Evolutionary conservation across 35 echinoderm and acorn worm genomes (phyloP).

Genomic region (Ptychodera flava): DNA sequence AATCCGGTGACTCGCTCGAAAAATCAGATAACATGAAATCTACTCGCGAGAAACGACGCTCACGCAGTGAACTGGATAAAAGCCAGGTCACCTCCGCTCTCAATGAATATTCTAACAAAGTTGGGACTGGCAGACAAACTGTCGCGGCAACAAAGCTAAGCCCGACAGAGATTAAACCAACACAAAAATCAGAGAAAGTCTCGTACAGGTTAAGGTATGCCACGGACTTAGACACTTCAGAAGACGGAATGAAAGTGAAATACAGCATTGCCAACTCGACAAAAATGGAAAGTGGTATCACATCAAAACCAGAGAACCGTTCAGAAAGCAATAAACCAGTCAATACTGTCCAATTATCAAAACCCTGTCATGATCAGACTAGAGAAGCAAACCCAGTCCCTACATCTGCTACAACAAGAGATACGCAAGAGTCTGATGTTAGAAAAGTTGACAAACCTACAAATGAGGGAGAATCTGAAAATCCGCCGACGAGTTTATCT

Average conservation of each 20-base stretch:
- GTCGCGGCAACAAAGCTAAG: background rate
- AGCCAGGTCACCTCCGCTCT: background rate
- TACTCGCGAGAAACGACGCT: background rate
- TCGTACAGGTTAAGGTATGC: background rate
- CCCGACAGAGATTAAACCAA: background rate
- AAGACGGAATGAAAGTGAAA: background rate
- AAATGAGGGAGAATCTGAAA: too few relatives aligned
- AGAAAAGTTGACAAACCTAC: too few relatives aligned
- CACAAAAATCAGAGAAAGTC: background rate
- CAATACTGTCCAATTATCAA: background rate
- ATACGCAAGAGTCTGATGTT: background rate
- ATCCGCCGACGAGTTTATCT: background rate
- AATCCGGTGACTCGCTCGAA: too few relatives aligned
- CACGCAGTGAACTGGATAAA: background rate
- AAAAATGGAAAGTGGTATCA: background rate
- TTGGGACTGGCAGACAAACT: background rate
- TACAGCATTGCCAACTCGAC: background rate
- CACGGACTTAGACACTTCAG: background rate
- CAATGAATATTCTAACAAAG: background rate
- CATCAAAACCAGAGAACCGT: background rate
- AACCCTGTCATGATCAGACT: too few relatives aligned
- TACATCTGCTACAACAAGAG: background rate
- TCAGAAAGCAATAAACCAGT: background rate
- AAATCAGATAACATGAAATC: background rate
- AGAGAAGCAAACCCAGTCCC: background rate